These are phyloP conservation scores for Epizoanthus fatuus DNA, from an alignment of 92 coral and sea anemone genomes.

Conservation along the genomic window DNA sequence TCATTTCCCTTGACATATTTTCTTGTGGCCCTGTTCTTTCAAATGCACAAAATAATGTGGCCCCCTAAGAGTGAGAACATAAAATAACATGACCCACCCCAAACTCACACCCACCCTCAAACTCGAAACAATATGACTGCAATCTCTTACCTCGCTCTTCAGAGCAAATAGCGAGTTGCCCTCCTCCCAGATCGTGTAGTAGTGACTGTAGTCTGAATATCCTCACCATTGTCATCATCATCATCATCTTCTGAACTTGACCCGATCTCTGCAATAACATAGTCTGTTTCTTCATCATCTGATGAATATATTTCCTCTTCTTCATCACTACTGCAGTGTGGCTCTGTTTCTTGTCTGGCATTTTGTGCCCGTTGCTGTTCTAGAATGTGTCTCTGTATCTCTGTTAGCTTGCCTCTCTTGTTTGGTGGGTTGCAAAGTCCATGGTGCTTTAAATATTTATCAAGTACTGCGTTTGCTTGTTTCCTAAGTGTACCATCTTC, in stretches of 20 bases:
- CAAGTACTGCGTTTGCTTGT: conserved; percentile 42
- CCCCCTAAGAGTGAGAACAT: conserved; percentile 28
- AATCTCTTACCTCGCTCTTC: conserved; percentile 8
- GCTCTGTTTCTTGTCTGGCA: conserved; percentile 37
- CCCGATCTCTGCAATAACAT: conserved; percentile 72
- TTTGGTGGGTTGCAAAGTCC: conserved; percentile 40
- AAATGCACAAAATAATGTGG: conserved; percentile 45
- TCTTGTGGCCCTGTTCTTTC: conserved; percentile 41
- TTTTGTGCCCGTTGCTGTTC: conserved; percentile 58
- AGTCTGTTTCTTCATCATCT: conserved; percentile 67
- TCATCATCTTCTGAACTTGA: conserved; percentile 69
- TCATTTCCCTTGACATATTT: conserved; percentile 44
- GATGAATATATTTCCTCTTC: conserved; percentile 54
- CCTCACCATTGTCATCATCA: conserved; percentile 44
- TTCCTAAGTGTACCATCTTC: conserved; percentile 48
- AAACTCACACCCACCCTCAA: neutral
- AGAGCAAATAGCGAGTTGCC: conserved; percentile 79
- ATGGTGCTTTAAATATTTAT: conserved; percentile 47
- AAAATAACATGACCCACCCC: conserved; percentile 23
- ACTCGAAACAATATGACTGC: neutral
- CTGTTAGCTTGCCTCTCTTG: conserved; percentile 42
- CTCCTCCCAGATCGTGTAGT: conserved; percentile 69
- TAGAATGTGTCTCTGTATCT: conserved; percentile 35
- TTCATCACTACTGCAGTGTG: conserved; percentile 54
- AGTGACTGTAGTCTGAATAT: conserved; percentile 64